Percentiles rank a stretch among this genome's conserved stretches.
Evolutionary conservation across 2,888 invertebrate genomes (phyloP).

Genomic region (Ferdinandea cuprea): DNA sequence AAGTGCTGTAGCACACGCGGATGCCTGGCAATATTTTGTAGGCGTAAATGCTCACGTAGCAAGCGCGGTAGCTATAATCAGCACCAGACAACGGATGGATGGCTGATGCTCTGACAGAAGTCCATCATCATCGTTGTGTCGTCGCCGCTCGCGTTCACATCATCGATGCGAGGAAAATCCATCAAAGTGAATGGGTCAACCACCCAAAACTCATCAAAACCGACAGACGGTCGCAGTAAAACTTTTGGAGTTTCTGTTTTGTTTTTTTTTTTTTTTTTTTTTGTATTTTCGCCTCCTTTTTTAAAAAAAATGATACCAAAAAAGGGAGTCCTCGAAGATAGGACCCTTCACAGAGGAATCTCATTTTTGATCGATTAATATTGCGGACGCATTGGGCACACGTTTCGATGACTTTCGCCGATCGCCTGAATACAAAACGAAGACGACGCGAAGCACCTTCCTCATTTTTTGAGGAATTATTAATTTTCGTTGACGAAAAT

Average conservation of each 20-base stretch:
- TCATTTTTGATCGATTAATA: constrained; percentile 74
- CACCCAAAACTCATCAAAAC: constrained; percentile 74
- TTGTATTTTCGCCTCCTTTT: constrained; percentile 28
- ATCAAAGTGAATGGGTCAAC: constrained; percentile 75
- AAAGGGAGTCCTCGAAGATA: constrained; percentile 63
- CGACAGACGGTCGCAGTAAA: constrained; percentile 41
- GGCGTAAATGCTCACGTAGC: constrained; percentile 76
- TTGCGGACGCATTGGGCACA: constrained; percentile 70
- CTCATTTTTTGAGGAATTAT: constrained; percentile 55
- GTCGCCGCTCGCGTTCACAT: constrained; percentile 42
- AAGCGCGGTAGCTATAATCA: constrained; percentile 77
- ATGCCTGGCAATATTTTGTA: constrained; percentile 44
- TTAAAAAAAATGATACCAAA: constrained; percentile 19
- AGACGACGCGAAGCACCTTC: constrained; percentile 44
- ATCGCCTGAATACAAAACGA: constrained; percentile 24
- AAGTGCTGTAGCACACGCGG: constrained; percentile 63
- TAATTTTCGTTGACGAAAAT: constrained; percentile 73
- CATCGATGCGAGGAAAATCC: constrained; percentile 72
- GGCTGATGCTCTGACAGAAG: constrained; percentile 66
- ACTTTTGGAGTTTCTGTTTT: constrained; percentile 35
- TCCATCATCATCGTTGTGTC: constrained; percentile 71
- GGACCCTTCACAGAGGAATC: constrained; percentile 76
- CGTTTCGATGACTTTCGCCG: constrained; percentile 61
- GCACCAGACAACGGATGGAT: constrained; percentile 63
- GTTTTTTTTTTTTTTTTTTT: constrained; percentile 4